Base-by-base conservation (phyloP, 2,888 invertebrate genomes). In the Zygothrica quintamaculata region DNA sequence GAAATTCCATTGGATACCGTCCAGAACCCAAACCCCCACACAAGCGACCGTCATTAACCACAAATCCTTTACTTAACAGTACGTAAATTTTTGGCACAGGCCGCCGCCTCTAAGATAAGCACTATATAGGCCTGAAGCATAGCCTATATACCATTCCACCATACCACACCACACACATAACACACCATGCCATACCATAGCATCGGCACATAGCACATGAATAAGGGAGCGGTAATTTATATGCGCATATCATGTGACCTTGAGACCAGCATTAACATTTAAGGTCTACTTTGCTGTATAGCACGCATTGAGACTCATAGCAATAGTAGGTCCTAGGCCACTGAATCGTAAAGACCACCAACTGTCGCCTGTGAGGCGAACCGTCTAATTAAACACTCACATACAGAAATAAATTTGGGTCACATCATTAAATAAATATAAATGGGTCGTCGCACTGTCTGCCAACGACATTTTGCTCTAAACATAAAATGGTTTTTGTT, bases 371-470 rank as follows among this genome's bases (percentile, higher is more conserved):
- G 76, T 73, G 61, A 62, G 74, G 73, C 77, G 65, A 65, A 74
- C 72, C 76, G 84, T 81, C 80, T 80, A 80, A 80, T 80, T 80
- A 80, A 80, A 81, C 80, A 81, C 87, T 87, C 80, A 72, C 85
- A 87, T 69, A 71, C 59, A 80, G 80, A 77, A 78, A 86, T 87
- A 77, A 87, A 84, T 84, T 84, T 84, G 84, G 82, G 82, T 87
- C 88, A 84, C 82, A 84, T 84, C 82, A 86, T 84, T 84, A 84
- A 87, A 87, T 86, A 84, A 84, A 85, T 84, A 84, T 85, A 84
- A 82, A 86, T 84, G 86, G 82, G 88, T 62, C 69, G 85, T 51
- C 64, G 39, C 52, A 56, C 48, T 58, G 66, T 77, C 71, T 69
- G 78, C 43, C 77, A 22, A 42, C 58, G 72, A 72, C 75, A 58